Evolutionary conservation across 2,797 vertebrate genomes (phyloP), one percentile per base, ranked within the genome.

Genomic region (Cuculus canorus): DNA sequence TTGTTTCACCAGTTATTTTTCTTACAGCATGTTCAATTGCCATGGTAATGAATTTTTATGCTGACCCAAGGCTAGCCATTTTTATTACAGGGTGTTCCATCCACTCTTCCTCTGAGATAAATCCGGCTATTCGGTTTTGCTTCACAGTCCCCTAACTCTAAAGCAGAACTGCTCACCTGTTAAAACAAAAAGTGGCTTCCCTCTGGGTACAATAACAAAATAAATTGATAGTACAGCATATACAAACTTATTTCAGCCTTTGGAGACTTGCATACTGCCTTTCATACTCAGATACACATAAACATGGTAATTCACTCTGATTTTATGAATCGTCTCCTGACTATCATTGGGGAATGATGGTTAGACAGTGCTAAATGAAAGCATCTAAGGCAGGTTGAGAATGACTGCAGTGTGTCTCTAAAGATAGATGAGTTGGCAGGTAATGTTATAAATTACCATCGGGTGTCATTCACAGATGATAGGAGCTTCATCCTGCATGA

Each of bases 391-490:
- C 94, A 94, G 70, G 87, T 63, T 92, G 82, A 94, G 94, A 83
- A 95, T 92, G 93, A 96, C 78, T 90, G 87, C 75, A 84, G 72
- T 41, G 83, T 96, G 96, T 97, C 96, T 96, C 79, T 90, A 84
- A 97, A 97, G 97, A 98, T 93, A 95, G 95, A 98, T 97, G 96
- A 88, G 93, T 96, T 96, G 95, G 90, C 96, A 96, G 91, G 94
- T 91, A 94, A 79, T 81, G 95, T 93, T 97, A 97, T 96, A 97
- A 98, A 98, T 97, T 97, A 97, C 95, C 96, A 96, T 96, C 52
- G 66, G 86, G 81, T 97, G 97, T 95, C 97, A 97, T 95, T 97
- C 96, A 96, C 91, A 95, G 88, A 73, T 7, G 21, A 86, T 70
- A 71, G 94, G 84, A 97, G 95, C 82, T 95, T 97, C 94, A 96